Evolutionary conservation across 2,888 invertebrate species (phyloP).

Genomic region (Chrysopilus asiliformis): DNA sequence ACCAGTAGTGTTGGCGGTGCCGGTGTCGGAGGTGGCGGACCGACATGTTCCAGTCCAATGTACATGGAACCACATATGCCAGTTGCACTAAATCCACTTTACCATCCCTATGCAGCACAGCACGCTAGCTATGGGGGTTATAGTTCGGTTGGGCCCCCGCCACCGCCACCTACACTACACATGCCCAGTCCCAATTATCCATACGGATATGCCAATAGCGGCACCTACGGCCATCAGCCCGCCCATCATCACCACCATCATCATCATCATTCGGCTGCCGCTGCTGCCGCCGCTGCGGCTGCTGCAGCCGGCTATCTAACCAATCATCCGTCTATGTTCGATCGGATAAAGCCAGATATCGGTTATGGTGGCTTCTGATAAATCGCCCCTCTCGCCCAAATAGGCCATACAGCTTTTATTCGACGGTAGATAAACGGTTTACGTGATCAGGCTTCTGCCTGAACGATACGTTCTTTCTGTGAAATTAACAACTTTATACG

Average conservation of each 20-base stretch:
- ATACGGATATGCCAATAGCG: constrained; percentile 34
- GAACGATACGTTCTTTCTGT: too few relatives aligned
- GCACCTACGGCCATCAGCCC: constrained; percentile 14
- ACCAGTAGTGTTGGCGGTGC: constrained; percentile 5
- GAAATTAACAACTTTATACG: too few relatives aligned
- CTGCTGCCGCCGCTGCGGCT: constrained; percentile 11
- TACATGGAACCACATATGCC: constrained; percentile 38
- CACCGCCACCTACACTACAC: constrained; percentile 44
- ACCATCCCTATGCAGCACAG: constrained; percentile 32
- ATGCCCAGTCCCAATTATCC: constrained; percentile 59
- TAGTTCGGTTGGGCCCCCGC: constrained; percentile 33
- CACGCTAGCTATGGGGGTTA: constrained; percentile 24
- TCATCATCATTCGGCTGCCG: constrained; percentile 10
- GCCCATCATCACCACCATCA: constrained; percentile 8
- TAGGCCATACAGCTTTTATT: too few relatives aligned
- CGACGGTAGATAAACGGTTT: too few relatives aligned
- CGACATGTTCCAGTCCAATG: constrained; percentile 25
- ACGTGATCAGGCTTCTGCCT: too few relatives aligned
- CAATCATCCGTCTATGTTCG: constrained; percentile 37
- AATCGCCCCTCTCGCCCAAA: not conserved
- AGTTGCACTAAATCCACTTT: constrained; percentile 39
- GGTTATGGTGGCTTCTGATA: constrained; percentile 40
- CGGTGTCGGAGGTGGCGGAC: constrained; percentile 25
- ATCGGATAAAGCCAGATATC: constrained; percentile 40
- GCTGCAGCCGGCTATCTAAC: constrained; percentile 23